A percentile compares a stretch with the other conserved stretches of the same genome.
phyloP scores from a whole-genome alignment of 2,113 vertebrate genomes.

The Nesoenas mayeri region DNA sequence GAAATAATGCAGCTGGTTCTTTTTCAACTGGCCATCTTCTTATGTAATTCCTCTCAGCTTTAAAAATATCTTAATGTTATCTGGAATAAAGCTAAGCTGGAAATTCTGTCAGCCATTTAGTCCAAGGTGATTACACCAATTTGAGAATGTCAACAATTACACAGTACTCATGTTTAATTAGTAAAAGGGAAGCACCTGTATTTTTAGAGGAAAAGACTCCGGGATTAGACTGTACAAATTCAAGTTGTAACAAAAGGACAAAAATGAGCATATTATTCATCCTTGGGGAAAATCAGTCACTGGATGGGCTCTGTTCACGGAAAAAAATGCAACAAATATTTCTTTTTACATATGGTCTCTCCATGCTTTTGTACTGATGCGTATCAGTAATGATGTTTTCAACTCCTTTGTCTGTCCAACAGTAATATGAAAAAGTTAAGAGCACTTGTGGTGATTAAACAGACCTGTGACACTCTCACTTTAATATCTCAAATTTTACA shows the following conservation, averaged over 20 bases:
- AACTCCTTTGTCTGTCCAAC: slow-evolving; percentile 12
- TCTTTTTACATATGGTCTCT: slow-evolving; percentile 35
- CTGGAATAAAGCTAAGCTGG: slow-evolving; percentile 29
- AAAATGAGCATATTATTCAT: slow-evolving; percentile 71
- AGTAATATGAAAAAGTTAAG: background rate
- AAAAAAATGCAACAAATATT: slow-evolving; percentile 39
- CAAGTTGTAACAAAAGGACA: slow-evolving; percentile 71
- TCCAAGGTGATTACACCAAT: slow-evolving; percentile 53
- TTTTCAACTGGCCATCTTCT: background rate
- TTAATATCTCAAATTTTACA: slow-evolving; percentile 32
- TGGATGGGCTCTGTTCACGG: slow-evolving; percentile 36
- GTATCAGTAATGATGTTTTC: slow-evolving; percentile 13
- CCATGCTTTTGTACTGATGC: slow-evolving; percentile 32
- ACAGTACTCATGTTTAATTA: slow-evolving; percentile 69
- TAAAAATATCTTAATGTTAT: slow-evolving; percentile 9
- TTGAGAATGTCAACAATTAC: slow-evolving; percentile 57
- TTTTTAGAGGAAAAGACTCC: slow-evolving; percentile 71
- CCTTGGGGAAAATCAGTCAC: slow-evolving; percentile 66
- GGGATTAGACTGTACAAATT: slow-evolving; percentile 66
- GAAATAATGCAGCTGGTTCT: background rate
- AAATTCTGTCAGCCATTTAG: slow-evolving; percentile 25
- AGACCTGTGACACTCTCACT: background rate
- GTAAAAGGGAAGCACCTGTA: slow-evolving; percentile 82
- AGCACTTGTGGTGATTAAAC: background rate
- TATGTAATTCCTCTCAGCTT: background rate